Conservation (phyloP, 1,140 invertebrate species). For the Drosophila ogumai region DNA sequence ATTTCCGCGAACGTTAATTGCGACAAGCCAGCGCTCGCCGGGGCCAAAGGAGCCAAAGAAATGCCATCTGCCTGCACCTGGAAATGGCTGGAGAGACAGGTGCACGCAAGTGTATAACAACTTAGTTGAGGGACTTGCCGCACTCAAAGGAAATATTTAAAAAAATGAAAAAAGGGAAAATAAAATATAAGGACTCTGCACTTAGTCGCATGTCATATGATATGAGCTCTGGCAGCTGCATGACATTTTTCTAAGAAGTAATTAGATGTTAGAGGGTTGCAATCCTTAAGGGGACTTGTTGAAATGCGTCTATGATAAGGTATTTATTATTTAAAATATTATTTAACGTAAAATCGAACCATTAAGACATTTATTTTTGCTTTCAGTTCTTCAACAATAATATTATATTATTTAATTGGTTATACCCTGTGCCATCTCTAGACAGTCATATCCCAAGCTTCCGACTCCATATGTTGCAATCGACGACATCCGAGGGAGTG, state of each 20-base stretch:
- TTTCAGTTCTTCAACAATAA: neutral
- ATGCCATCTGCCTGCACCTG: slow-evolving; percentile 60
- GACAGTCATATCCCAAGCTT: neutral
- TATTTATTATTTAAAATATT: neutral
- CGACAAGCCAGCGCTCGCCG: slow-evolving; percentile 68
- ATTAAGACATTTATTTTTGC: neutral
- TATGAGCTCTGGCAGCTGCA: slow-evolving; percentile 13
- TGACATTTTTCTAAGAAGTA: slow-evolving; percentile 18
- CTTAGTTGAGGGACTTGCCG: slow-evolving; percentile 51
- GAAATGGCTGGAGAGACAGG: slow-evolving; percentile 28
- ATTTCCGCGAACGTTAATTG: slow-evolving; percentile 82
- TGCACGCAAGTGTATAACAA: slow-evolving; percentile 50
- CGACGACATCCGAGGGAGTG: slow-evolving; percentile 12
- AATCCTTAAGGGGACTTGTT: neutral
- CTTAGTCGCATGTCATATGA: slow-evolving; percentile 30
- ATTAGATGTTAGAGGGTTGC: slow-evolving; percentile 16
- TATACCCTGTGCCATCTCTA: slow-evolving; percentile 1
- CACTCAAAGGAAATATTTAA: slow-evolving; percentile 52
- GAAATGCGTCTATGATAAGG: too few relatives aligned
- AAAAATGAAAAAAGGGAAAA: slow-evolving; percentile 5
- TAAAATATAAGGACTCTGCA: slow-evolving; percentile 26
- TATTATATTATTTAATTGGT: neutral
- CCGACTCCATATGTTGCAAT: slow-evolving; percentile 39
- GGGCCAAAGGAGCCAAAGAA: slow-evolving; percentile 61
- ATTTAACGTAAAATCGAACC: neutral